A percentile compares a stretch with the other conserved stretches of the same genome.
These are phyloP conservation scores for Helicolenus hilgendorfi DNA, from an alignment of 2,797 vertebrate genomes.

Conservation along the genomic window DNA sequence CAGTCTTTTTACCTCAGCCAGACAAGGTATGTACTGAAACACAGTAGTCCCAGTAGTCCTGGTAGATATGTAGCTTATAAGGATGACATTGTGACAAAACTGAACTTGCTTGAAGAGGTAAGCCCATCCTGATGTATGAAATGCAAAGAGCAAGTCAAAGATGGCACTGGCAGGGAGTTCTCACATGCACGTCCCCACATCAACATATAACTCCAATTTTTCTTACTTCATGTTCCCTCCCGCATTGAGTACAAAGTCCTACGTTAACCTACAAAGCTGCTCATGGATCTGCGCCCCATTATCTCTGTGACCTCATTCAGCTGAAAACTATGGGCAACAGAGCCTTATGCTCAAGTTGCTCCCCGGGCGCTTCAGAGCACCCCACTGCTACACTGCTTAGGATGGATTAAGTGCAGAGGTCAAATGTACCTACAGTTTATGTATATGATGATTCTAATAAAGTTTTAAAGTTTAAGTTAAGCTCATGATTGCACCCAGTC, in stretches of 20 bases:
- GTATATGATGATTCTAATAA: too few species aligned
- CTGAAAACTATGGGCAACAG: background rate
- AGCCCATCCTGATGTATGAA: background rate
- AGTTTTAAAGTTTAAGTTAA: too few species aligned
- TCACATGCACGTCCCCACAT: background rate
- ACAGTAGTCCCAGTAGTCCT: background rate
- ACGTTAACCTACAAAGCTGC: background rate
- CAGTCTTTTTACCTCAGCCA: conserved; percentile 96
- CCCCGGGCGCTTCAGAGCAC: too few species aligned
- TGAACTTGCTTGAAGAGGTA: background rate
- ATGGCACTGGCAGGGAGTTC: background rate
- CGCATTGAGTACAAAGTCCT: background rate
- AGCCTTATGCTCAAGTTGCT: background rate
- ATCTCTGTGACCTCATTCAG: too few species aligned
- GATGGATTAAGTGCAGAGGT: too few species aligned
- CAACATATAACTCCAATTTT: background rate
- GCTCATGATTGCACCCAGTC: too few species aligned
- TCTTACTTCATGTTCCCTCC: background rate
- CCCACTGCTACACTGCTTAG: too few species aligned
- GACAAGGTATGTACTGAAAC: conserved; percentile 89
- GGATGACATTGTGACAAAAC: background rate
- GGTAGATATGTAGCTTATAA: background rate
- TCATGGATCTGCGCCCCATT: too few species aligned
- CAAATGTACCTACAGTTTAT: too few species aligned
- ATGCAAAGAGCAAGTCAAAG: background rate